Conservation (phyloP, 2,888 invertebrate species). For the Anthophora plumipes region DNA sequence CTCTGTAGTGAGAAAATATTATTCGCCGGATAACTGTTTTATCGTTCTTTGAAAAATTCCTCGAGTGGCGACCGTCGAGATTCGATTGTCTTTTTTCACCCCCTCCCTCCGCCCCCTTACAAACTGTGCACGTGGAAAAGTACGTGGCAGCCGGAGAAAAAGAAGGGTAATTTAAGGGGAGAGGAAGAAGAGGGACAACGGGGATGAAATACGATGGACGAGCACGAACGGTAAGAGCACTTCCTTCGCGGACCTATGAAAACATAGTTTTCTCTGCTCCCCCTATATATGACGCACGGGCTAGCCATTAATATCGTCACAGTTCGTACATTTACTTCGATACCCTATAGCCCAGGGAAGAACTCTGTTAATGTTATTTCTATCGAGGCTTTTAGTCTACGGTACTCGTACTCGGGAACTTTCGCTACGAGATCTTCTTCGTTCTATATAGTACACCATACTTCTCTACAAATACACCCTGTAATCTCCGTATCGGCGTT, state of each 20-base stretch:
- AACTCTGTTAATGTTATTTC: slow-evolving; percentile 47
- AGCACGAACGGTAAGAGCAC: slow-evolving; percentile 58
- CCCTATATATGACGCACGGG: slow-evolving; percentile 22
- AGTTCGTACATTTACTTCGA: slow-evolving; percentile 48
- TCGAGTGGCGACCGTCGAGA: slow-evolving; percentile 25
- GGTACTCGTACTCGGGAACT: background rate
- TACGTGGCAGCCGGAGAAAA: slow-evolving; percentile 20
- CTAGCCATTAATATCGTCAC: slow-evolving; percentile 51
- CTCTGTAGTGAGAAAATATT: slow-evolving; percentile 51
- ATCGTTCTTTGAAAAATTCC: slow-evolving; percentile 56
- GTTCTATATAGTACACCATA: background rate
- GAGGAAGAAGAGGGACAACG: slow-evolving; percentile 39
- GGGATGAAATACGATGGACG: slow-evolving; percentile 64
- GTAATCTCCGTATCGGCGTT: background rate
- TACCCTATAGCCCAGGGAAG: slow-evolving; percentile 16
- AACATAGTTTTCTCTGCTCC: slow-evolving; percentile 61
- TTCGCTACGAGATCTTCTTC: background rate
- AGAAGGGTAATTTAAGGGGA: slow-evolving; percentile 45
- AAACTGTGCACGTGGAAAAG: background rate
- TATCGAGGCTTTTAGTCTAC: slow-evolving; percentile 18
- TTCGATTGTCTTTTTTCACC: slow-evolving; percentile 54
- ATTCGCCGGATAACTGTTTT: slow-evolving; percentile 54
- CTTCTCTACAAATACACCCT: background rate
- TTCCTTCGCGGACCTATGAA: slow-evolving; percentile 67
- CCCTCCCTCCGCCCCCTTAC: background rate